A percentile compares a stretch with the other conserved stretches of the same genome.
Conservation (phyloP, 2,888 invertebrate genomes). For the Yponomeuta malinellus region DNA sequence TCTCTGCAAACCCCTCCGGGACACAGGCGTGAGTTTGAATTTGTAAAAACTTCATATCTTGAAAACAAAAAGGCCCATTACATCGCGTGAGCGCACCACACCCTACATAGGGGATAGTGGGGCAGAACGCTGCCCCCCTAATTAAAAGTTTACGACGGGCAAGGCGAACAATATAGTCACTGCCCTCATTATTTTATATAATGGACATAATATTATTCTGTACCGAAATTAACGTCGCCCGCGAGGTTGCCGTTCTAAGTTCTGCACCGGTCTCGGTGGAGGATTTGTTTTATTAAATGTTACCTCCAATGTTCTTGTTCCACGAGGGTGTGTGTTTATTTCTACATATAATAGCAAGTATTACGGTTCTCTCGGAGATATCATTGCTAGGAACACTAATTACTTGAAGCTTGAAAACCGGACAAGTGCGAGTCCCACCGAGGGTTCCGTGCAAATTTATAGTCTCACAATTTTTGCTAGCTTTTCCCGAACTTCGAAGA, state of each 20-base stretch:
- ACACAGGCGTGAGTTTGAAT: too few species aligned
- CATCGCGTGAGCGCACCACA: background rate
- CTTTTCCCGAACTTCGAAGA: too few species aligned
- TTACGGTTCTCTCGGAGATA: too few species aligned
- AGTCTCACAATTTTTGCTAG: too few species aligned
- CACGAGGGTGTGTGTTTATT: background rate
- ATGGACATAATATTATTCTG: background rate
- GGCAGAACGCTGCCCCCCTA: conserved; percentile 41
- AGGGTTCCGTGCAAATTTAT: too few species aligned
- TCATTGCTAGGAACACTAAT: too few species aligned
- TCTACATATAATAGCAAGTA: background rate
- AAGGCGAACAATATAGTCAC: background rate
- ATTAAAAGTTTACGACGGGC: conserved; percentile 56
- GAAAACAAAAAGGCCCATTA: background rate
- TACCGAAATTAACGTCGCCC: background rate
- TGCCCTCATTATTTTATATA: background rate
- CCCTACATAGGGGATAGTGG: background rate
- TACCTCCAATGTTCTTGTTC: background rate
- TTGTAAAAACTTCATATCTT: background rate
- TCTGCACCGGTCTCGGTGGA: background rate
- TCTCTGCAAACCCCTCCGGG: too few species aligned
- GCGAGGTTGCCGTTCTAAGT: background rate
- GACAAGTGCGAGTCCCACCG: too few species aligned
- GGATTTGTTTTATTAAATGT: background rate
- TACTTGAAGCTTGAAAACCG: too few species aligned